Evolutionary conservation across 2,113 vertebrate genomes (phyloP).

Genomic region (Semnornis frantzii): DNA sequence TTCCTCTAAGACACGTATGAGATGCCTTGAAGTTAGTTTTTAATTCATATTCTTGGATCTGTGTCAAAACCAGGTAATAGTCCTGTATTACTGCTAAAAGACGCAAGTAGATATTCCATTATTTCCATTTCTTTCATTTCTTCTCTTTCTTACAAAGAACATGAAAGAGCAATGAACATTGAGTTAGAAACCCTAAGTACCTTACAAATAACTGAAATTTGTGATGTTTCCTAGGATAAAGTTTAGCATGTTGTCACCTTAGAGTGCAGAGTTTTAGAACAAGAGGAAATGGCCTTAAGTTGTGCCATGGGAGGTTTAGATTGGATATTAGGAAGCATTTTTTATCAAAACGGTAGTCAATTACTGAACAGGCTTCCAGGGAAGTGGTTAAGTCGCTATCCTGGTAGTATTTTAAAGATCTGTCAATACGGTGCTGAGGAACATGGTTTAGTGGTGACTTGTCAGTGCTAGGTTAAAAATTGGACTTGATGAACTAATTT

Average conservation of each 20-base stretch:
- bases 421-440: too few species aligned
- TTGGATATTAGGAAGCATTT: too few species aligned
- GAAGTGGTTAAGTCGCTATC: too few species aligned
- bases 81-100: not conserved
- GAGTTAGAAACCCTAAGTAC: not conserved
- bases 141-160: not conserved
- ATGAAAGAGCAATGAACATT: not conserved
- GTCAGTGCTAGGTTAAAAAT: too few species aligned
- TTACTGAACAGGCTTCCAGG: too few species aligned
- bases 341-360: too few species aligned
- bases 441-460: too few species aligned
- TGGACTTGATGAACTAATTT: too few species aligned
- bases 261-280: not conserved
- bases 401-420: too few species aligned
- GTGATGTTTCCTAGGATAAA: not conserved
- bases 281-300: too few species aligned
- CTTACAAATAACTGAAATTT: not conserved
- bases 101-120: not conserved
- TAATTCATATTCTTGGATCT: not conserved
- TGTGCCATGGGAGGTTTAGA: too few species aligned
- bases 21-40: not conserved
- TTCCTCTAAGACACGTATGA: not conserved
- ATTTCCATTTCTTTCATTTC: not conserved
- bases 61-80: not conserved
- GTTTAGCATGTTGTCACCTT: not conserved